Conservation (phyloP, 2,888 invertebrate genomes). For the Euclidia mi region DNA sequence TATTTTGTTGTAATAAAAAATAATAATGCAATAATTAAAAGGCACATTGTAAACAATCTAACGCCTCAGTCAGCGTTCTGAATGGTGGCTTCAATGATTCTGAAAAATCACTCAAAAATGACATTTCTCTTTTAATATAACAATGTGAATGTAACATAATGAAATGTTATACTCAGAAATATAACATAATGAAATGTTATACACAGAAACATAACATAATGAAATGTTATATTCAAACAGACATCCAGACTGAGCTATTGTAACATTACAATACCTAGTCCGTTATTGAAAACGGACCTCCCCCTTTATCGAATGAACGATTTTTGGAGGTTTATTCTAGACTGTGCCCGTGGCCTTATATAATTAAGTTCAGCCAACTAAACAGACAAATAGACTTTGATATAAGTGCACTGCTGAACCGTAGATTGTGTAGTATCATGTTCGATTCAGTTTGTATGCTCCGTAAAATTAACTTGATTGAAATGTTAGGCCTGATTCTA, state of each 20-base stretch:
- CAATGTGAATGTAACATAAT: constrained; percentile 2
- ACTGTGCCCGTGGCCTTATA: too few relatives aligned
- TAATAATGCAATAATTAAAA: constrained; percentile 10
- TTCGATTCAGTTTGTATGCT: too few relatives aligned
- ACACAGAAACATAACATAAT: background rate
- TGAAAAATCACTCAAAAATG: constrained; percentile 37
- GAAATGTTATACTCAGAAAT: background rate
- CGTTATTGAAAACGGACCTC: constrained; percentile 10
- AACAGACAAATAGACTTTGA: too few relatives aligned
- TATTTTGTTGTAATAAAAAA: too few relatives aligned
- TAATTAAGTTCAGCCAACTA: too few relatives aligned
- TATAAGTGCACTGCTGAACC: too few relatives aligned
- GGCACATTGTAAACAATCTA: constrained; percentile 52
- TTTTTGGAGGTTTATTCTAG: too few relatives aligned
- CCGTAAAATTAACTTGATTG: too few relatives aligned
- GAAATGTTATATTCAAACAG: background rate
- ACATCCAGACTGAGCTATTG: background rate
- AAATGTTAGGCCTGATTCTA: too few relatives aligned
- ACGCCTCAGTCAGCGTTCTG: constrained; percentile 31
- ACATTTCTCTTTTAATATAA: constrained; percentile 41
- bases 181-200: background rate
- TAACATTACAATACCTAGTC: background rate
- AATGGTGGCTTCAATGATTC: constrained; percentile 31
- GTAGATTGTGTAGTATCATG: too few relatives aligned
- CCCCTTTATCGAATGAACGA: background rate